Evolutionary conservation across 1,140 invertebrate species (phyloP), one percentile per base, ranked within the genome.

Genomic region (Ephestia elutella): DNA sequence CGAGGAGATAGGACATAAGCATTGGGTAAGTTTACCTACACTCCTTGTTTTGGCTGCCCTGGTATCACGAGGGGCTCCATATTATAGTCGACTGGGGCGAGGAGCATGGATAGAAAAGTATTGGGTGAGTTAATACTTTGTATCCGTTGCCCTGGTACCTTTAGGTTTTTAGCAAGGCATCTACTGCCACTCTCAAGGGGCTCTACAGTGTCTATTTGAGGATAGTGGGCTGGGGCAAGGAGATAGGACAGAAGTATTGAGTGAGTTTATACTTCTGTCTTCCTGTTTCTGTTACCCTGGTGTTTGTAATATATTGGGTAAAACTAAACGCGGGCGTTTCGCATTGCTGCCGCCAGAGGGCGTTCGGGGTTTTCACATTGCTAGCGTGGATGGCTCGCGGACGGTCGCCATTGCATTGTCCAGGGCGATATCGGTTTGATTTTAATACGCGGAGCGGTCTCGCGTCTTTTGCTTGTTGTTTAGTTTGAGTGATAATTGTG

Each of bases 71-170:
- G 7, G 96, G 94, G 1, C 95, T 94, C 74, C 97, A 98, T 85
- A 97, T 96, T 17, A 93, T 99, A 65, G 87, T 98, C 0, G 97
- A 97, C 18, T 97, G 96, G 96, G 96, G 96, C 7, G 94, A 96
- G 78, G 94, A 97, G 66, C 71, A 81, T 32, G 85, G 90, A 9
- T 84, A 93, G 2, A n/a, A n/a, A 97, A 96, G 89, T 98, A 96
- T 75, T 98, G 96, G 96, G 96, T 98, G 91, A 92, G 91, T 28
- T 28, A 5, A 11, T 8, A 38, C 32, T 38, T 8, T 11, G 25
- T 28, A 5, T 28, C 25, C 49, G 49, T 19, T 38, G 8, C n/a
- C 13, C 13, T 44, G 20, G 9, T 48, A 44, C 11, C 9, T 32
- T 44, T 30, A 5, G 4, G 9, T 30, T 30, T 4, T 30, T 5